Base-by-base conservation (phyloP, 2,797 vertebrate species). In the Sebastes hopkinsi region DNA sequence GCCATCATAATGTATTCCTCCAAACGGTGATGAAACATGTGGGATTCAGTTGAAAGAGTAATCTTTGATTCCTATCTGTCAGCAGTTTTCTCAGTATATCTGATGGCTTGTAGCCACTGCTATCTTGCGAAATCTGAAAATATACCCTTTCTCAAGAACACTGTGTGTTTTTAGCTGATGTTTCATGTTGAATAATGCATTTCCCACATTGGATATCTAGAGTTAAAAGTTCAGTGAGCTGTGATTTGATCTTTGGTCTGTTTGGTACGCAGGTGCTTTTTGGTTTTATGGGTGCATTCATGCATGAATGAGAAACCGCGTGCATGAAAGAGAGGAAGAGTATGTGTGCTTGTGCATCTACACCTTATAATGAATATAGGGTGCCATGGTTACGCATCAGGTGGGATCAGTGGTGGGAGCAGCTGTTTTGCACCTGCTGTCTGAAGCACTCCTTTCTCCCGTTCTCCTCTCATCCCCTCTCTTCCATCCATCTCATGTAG, bases 351-450 rank as follows among this genome's bases (percentile, higher is more conserved):
- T 58, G 59, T 55, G 56, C 30, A 56, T 71, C 58, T 16, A 32
- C 30, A 66, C 67, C 16, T 72, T 69, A 36, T 80, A 60, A 79
- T 55, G 82, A 70, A 18, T 55, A 4, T 74, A 75, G 46, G 90
- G 78, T 88, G 81, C 81, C 90, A 88, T 94, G 90, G 92, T 92
- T 83, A 94, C 92, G 3, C 70, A 84, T 90, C 87, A 87, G 87
- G 72, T 89, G 85, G 85, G 84, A 91, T 84, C 68, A 79, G 27
- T 59, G 73, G 46, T 73, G 72, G 67, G 64, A 72, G 77, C 89
- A 92, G 87, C 77, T 90, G 90, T 85, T 86, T 79, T 85, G 82
- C 89, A 92, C 92, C 91, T 92, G 90, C 77, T 74, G 30, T 82
- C 81, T 70, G 30, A 72, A 75, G 69, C 73, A 46, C 68, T 38